Evolutionary conservation across 2,888 invertebrate species (phyloP).

Genomic region (Drosophila engyochracea): DNA sequence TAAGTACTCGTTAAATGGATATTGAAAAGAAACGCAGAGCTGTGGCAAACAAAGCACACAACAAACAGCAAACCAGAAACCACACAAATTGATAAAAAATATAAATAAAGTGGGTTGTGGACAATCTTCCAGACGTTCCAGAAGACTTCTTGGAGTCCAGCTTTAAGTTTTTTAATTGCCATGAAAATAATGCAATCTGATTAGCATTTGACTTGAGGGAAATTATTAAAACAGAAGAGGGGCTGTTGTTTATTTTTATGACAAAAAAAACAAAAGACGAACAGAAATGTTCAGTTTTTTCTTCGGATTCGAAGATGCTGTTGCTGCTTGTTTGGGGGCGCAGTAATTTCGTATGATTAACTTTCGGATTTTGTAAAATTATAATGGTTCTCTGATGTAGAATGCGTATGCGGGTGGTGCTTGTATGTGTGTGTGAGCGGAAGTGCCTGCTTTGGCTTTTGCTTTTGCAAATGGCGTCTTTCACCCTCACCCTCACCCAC

Average conservation of each 20-base stretch:
- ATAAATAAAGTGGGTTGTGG: conserved; percentile 32
- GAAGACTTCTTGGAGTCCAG: conserved; percentile 27
- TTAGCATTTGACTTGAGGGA: conserved; percentile 4
- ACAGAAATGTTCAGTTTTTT: conserved; percentile 6
- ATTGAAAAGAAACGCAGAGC: conserved; percentile 63
- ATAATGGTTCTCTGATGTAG: conserved; percentile 55
- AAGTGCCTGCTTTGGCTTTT: conserved; percentile 15
- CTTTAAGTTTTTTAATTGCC: conserved; percentile 56
- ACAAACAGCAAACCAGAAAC: conserved; percentile 20
- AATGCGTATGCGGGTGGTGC: conserved; percentile 16
- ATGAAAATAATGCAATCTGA: conserved; percentile 33
- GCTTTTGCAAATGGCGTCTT: conserved; percentile 66
- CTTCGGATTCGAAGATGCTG: not conserved
- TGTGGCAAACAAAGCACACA: conserved; percentile 12
- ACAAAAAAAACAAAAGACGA: not conserved
- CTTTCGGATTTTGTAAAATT: conserved; percentile 79
- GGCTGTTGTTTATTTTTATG: not conserved
- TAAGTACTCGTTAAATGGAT: conserved; percentile 80
- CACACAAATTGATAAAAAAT: conserved; percentile 72
- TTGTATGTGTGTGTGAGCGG: conserved; percentile 24
- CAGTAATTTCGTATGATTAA: conserved; percentile 70
- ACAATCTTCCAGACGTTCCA: not conserved
- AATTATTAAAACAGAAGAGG: not conserved
- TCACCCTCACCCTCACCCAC: conserved; percentile 53
- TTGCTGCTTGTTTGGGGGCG: conserved; percentile 10